Conservation (phyloP, 2,888 invertebrate species). For the Ormyrus labotus region DNA sequence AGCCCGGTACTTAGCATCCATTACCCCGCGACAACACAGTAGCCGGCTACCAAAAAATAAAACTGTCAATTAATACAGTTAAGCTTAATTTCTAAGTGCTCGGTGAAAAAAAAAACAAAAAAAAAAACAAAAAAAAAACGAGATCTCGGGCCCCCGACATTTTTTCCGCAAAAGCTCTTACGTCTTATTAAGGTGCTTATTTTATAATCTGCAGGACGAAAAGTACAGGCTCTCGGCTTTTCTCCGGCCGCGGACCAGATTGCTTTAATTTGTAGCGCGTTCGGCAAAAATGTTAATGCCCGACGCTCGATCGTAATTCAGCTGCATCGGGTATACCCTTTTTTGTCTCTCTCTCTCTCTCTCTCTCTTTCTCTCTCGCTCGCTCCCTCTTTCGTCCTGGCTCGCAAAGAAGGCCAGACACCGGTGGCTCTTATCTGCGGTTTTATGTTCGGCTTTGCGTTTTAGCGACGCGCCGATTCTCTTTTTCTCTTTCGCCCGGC, state of each 20-base stretch:
- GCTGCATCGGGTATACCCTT: slow-evolving; percentile 59
- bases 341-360: slow-evolving; percentile 51
- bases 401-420: slow-evolving; percentile 53
- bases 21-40: too few relatives aligned
- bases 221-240: slow-evolving; percentile 10
- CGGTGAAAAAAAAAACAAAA: too few relatives aligned
- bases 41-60: too few relatives aligned
- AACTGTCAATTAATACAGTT: too few relatives aligned
- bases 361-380: slow-evolving; percentile 50
- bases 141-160: too few relatives aligned
- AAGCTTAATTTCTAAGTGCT: too few relatives aligned
- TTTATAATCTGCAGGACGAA: slow-evolving; percentile 45
- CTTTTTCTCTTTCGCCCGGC: slow-evolving; percentile 26
- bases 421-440: slow-evolving; percentile 71
- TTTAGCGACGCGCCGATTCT: slow-evolving; percentile 60
- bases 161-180: slow-evolving; percentile 38
- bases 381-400: slow-evolving; percentile 53
- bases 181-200: slow-evolving; percentile 53
- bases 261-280: slow-evolving; percentile 73
- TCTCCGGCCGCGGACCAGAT: slow-evolving; percentile 66
- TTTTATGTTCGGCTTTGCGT: slow-evolving; percentile 73
- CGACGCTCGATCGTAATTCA: slow-evolving; percentile 72
- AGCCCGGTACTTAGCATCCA: too few relatives aligned
- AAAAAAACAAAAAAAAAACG: too few relatives aligned
- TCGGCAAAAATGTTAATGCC: slow-evolving; percentile 72